Evolutionary conservation across 2,888 invertebrate species (phyloP), one percentile per base, ranked within the genome.

Genomic region (Mythimna loreyi): DNA sequence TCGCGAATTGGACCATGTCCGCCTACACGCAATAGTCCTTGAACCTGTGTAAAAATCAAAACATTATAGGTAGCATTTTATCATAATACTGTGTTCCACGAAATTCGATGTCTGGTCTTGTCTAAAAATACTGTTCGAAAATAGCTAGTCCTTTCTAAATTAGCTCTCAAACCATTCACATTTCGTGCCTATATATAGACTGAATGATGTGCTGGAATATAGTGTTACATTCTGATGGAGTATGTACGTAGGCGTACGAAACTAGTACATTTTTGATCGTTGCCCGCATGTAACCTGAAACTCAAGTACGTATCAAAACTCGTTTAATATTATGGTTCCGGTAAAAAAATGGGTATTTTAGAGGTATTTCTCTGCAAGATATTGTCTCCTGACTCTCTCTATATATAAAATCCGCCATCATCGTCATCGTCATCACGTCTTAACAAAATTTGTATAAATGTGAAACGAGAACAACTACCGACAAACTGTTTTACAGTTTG

Each of bases 211-310:
- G 19, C 6, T 36, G 19, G 8, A 45, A 49, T 55, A 56, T 56
- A 49, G 23, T 40, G 16, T 49, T 40, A 65, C 53, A 49, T 49
- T 30, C 49, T 56, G 11, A 56, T 49, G 25, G 7, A 67, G 16
- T 11, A n/a, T 11, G 61, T 11, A n/a, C 7, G 61, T 28, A 64
- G 53, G 45, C 25, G 33, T 36, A 3, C 13, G 13, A 13, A 36
- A 13, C 36, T 52, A 19, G 9, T 36, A 11, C 30, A 7, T 66
- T 28, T 66, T 28, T 30, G 40, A 49, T 56, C 36, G 19, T 28
- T 47, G 36, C 11, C 23, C 30, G 5, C n/a, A 1, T 43, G 19
- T 2, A 43, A 57, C 19, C 57, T 25, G 25, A 57, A 43, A 19
- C 13, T 36, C 7, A 47, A 21, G n/a, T n/a, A n/a, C n/a, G n/a